Conservation (phyloP, 1,140 invertebrate species). For the Drosophila serrata region DNA sequence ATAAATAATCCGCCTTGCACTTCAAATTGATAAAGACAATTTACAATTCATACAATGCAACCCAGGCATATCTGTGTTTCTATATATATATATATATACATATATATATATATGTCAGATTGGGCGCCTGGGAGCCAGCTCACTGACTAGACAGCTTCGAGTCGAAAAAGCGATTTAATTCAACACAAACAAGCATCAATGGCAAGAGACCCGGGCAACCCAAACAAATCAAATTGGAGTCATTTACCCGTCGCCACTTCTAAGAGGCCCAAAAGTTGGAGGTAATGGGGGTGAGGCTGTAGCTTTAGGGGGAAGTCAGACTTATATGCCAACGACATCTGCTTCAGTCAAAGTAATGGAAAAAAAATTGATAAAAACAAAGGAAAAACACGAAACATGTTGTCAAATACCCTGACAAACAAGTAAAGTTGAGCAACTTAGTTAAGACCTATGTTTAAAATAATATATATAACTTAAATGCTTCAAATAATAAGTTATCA, state of each 20-base stretch:
- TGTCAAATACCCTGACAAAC: conserved; percentile 14
- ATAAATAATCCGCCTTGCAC: conserved; percentile 79
- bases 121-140: conserved; percentile 48
- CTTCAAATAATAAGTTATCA: not conserved
- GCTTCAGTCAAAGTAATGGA: conserved; percentile 40
- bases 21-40: conserved; percentile 83
- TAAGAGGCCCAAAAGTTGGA: conserved; percentile 16
- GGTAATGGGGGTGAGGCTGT: not conserved
- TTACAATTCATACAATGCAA: conserved; percentile 74
- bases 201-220: conserved; percentile 35
- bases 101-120: conserved; percentile 8
- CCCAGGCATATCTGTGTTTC: conserved; percentile 7
- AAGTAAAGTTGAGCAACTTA: not conserved
- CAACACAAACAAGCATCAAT: conserved; percentile 58
- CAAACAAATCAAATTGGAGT: conserved; percentile 83
- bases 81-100: not conserved
- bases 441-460: not conserved
- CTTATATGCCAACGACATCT: conserved; percentile 60
- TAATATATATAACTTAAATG: not conserved
- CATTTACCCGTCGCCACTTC: conserved; percentile 77
- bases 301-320: conserved; percentile 14
- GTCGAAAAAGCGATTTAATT: conserved; percentile 58
- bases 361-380: conserved; percentile 23
- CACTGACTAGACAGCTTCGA: conserved; percentile 25
- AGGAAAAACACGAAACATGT: conserved; percentile 26